A percentile compares a stretch with the other conserved stretches of the same genome.
Conservation (phyloP, 1,140 invertebrate genomes). For the Magallana ariakensis region DNA sequence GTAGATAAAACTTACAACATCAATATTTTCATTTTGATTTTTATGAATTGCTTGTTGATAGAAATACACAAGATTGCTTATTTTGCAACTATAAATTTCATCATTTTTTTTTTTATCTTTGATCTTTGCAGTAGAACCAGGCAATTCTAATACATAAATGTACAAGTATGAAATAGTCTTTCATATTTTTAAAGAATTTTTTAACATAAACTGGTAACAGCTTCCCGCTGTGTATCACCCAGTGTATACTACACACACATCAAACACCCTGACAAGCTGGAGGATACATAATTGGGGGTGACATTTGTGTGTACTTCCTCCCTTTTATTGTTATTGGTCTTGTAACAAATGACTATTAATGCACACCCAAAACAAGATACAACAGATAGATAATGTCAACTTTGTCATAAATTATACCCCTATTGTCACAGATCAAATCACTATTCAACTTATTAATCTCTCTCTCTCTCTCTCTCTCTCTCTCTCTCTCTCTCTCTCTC, state of each 20-base stretch:
- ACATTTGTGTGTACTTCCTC: background rate
- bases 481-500: too few relatives aligned
- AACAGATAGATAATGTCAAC: background rate
- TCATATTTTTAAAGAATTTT: too few relatives aligned
- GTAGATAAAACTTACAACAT: conserved; percentile 3
- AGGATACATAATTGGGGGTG: conserved; percentile 9
- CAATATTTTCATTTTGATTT: background rate
- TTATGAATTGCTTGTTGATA: too few relatives aligned
- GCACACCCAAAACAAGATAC: background rate
- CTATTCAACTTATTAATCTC: background rate
- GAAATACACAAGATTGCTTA: too few relatives aligned
- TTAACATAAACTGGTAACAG: too few relatives aligned
- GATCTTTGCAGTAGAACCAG: too few relatives aligned
- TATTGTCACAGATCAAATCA: background rate
- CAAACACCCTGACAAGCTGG: background rate
- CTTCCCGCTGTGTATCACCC: too few relatives aligned
- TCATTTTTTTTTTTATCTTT: too few relatives aligned
- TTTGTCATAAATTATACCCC: background rate
- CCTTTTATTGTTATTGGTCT: background rate
- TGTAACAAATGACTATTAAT: background rate
- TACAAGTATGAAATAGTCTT: too few relatives aligned
- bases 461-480: too few relatives aligned
- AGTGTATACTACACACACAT: background rate
- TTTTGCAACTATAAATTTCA: too few relatives aligned
- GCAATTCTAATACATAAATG: too few relatives aligned